These are phyloP conservation scores for Camponotus floridanus DNA, from an alignment of 1,140 invertebrate species.

Conservation along the genomic window DNA sequence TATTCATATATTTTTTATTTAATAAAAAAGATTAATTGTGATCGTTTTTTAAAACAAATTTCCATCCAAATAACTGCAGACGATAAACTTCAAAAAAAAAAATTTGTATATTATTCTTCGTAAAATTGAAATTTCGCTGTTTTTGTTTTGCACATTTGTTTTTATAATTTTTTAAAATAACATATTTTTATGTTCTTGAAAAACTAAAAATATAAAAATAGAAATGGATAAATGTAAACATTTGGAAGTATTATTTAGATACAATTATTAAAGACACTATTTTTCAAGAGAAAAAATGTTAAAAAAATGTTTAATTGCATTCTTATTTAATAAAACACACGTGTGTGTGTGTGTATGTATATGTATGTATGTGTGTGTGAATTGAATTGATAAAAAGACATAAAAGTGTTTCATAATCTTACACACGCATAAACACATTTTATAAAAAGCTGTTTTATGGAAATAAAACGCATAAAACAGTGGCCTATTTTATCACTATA, in stretches of 20 bases:
- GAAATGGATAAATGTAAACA: not conserved
- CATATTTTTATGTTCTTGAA: not conserved
- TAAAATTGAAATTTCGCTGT: not conserved
- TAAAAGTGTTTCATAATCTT: not conserved
- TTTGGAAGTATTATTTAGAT: not conserved
- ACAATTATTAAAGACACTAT: not conserved
- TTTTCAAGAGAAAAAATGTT: not conserved
- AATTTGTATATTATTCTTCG: not conserved
- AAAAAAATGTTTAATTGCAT: not conserved
- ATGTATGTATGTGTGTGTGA: not conserved
- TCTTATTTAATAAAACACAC: constrained; percentile 9
- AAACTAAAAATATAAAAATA: not conserved
- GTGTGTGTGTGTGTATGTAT: too few relatives aligned
- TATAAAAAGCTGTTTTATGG: not conserved
- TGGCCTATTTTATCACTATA: constrained; percentile 1
- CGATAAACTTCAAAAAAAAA: not conserved
- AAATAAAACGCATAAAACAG: not conserved
- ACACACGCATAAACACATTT: not conserved
- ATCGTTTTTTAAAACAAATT: not conserved
- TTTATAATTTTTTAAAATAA: not conserved
- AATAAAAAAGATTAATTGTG: not conserved
- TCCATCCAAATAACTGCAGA: not conserved
- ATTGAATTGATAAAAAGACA: not conserved
- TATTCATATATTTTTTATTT: not conserved
- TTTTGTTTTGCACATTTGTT: not conserved